Evolutionary conservation across 2,797 vertebrate genomes (phyloP), one percentile per base, ranked within the genome.

Genomic region (Gila robusta): DNA sequence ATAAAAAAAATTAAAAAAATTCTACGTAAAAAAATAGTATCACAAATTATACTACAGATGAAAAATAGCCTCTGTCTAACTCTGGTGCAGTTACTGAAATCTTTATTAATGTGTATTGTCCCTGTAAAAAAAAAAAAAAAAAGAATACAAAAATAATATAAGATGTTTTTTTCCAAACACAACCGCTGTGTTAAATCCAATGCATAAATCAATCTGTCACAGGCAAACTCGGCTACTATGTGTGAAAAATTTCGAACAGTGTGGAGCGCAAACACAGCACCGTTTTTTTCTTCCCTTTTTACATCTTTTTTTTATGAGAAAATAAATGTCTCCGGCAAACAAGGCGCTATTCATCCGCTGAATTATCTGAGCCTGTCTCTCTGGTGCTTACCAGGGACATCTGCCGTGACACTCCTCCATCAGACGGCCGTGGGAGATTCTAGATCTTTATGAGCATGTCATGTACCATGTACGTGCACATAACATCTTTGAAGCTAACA

Each of bases 341-440:
- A 96, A 95, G 93, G 93, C 92, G 89, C 91, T 91, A 95, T 95
- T 96, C 94, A 95, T 95, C 89, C 86, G 56, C 87, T 88, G 93
- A 94, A 93, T 95, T 93, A 94, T 92, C 90, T 16, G 90, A 92
- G 94, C 88, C 90, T 87, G 87, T 87, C 91, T 91, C 87, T 85
- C 86, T 28, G 88, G 87, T 81, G 73, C 88, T 88, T 90, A 91
- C 79, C 88, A 92, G 87, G 74, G 89, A 93, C 94, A 94, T 94
- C 94, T 95, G 94, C 92, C 91, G 89, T 94, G 90, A 88, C 92
- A 93, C 91, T 92, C 91, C 91, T 91, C 90, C 78, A 83, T 92
- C 3, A 39, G 80, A 73, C 4, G 3, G 14, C 66, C 91, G 59
- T 87, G 85, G 91, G 69, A 67, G 91, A 91, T 86, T 88, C 80